Evolutionary conservation across 2,113 vertebrate species (phyloP).

Genomic region (Sorex araneus): DNA sequence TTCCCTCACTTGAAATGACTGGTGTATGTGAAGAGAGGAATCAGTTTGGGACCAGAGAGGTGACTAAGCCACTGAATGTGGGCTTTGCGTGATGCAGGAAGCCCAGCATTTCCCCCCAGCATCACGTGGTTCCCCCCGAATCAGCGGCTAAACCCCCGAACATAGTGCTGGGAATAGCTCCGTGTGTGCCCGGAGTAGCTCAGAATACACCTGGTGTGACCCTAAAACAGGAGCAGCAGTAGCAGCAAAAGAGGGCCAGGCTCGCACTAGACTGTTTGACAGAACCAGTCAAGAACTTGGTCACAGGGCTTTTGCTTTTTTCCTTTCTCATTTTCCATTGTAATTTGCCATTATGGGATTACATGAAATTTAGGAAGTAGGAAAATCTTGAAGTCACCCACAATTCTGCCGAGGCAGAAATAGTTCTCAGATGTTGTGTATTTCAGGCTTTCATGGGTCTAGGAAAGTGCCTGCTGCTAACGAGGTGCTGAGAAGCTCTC

Average conservation of each 20-base stretch:
- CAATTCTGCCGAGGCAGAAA: slow-evolving; percentile 29
- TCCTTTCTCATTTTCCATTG: slow-evolving; percentile 29
- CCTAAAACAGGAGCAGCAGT: no score
- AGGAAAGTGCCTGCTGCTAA: slow-evolving; percentile 40
- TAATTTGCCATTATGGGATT: slow-evolving; percentile 28
- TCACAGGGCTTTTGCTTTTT: not conserved
- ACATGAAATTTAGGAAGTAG: slow-evolving; percentile 48
- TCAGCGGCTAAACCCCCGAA: no score
- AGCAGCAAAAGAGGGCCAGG: no score
- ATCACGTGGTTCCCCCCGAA: no score
- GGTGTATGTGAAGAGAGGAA: not conserved
- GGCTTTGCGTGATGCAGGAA: no score
- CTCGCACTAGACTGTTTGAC: not conserved
- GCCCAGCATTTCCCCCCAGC: no score
- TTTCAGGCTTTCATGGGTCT: slow-evolving; percentile 29
- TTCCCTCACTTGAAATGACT: not conserved
- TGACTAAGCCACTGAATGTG: no score
- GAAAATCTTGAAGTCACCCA: slow-evolving; percentile 39
- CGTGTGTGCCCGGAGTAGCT: no score
- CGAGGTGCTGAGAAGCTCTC: not conserved
- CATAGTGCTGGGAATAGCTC: no score
- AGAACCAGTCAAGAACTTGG: slow-evolving; percentile 26
- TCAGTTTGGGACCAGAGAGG: not conserved
- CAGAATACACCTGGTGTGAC: no score
- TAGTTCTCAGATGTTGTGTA: slow-evolving; percentile 25